A percentile compares a stretch with the other conserved stretches of the same genome.
Conservation (phyloP, 1,140 invertebrate species). For the Drosophila mojavensis region DNA sequence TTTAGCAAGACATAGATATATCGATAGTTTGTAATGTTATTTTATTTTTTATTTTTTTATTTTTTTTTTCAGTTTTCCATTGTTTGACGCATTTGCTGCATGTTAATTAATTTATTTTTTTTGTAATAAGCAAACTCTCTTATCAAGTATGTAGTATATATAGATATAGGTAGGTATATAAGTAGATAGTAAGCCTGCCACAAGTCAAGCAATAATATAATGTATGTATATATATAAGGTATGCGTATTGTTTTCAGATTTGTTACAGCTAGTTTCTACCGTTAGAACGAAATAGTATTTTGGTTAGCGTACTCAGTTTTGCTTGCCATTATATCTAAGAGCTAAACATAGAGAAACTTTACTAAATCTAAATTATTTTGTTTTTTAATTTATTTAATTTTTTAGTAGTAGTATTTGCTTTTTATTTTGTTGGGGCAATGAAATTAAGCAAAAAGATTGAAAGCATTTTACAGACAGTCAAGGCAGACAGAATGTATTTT, state of each 20-base stretch:
- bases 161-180: conserved; percentile 29
- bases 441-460: conserved; percentile 24
- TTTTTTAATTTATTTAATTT: background rate
- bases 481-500: conserved; percentile 31
- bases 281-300: conserved; percentile 33
- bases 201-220: conserved; percentile 47
- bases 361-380: conserved; percentile 17
- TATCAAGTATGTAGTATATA: conserved; percentile 51
- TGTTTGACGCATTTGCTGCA: conserved; percentile 49
- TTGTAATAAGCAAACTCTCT: conserved; percentile 65
- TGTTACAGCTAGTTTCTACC: conserved; percentile 68
- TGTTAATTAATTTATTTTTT: conserved; percentile 17
- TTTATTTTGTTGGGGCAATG: conserved; percentile 24
- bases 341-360: conserved; percentile 57
- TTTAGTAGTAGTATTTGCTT: conserved; percentile 8
- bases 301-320: conserved; percentile 70
- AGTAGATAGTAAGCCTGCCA: conserved; percentile 40
- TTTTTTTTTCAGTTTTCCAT: conserved; percentile 35
- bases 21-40: conserved; percentile 35
- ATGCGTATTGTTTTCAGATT: conserved; percentile 48
- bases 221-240: conserved; percentile 24
- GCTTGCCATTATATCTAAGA: conserved; percentile 66
- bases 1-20: conserved; percentile 48
- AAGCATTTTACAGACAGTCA: conserved; percentile 27
- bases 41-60: conserved; percentile 12